Conservation (phyloP, 2,888 invertebrate species). For the Sinohyriopsis cumingii region DNA sequence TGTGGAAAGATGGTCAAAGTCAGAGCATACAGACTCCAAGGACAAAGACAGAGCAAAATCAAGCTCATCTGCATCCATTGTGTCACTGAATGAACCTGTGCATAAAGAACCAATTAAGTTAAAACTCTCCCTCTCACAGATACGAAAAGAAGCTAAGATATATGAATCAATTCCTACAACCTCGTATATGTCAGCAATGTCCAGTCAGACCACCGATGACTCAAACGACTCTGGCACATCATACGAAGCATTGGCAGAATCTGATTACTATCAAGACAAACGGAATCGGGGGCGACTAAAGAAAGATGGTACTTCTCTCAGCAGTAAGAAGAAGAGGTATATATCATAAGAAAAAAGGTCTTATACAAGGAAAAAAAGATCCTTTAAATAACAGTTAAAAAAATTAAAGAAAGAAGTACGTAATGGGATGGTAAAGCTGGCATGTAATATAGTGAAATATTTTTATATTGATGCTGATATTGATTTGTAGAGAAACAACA, state of each 20-base stretch:
- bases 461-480: too few species aligned
- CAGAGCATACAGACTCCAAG: conserved; percentile 7
- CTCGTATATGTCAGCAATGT: conserved; percentile 6
- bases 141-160: conserved; percentile 2
- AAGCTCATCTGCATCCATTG: conserved; percentile 4
- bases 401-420: too few species aligned
- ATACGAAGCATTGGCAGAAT: conserved; percentile 10
- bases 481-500: too few species aligned
- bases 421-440: too few species aligned
- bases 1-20: conserved; percentile 5
- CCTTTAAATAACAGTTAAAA: too few species aligned
- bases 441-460: too few species aligned
- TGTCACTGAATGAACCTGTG: conserved; percentile 23
- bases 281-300: conserved; percentile 20
- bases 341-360: neutral
- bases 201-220: conserved; percentile 17
- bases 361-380: too few species aligned
- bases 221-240: conserved; percentile 27
- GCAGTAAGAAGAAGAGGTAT: conserved; percentile 39
- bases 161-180: too few species aligned
- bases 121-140: conserved; percentile 35
- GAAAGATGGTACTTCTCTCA: conserved; percentile 28
- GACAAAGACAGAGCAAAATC: conserved; percentile 23
- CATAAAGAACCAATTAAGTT: conserved; percentile 38
- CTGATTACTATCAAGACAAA: conserved; percentile 20